Conservation (phyloP, 2,113 vertebrate species). For the Laticauda laticaudata region DNA sequence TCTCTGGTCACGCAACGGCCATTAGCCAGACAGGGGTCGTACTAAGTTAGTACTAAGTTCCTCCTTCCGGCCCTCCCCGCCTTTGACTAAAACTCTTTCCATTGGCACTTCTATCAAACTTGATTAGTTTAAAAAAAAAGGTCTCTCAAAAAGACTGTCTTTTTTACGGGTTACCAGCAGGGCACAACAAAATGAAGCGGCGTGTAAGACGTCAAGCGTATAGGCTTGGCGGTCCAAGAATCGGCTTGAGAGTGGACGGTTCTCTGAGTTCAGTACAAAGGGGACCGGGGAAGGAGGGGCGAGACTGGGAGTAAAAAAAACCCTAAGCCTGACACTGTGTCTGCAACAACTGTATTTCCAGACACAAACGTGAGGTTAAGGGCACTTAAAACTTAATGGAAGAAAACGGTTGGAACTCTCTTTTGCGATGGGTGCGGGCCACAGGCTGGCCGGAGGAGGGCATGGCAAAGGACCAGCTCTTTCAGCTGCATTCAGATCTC, state of each 20-base stretch:
- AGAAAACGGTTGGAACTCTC: conserved; percentile 46
- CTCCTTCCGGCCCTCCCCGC: conserved; percentile 18
- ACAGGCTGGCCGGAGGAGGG: conserved; percentile 35
- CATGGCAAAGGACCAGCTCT: not conserved
- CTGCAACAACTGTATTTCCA: conserved; percentile 36
- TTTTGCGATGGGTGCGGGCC: not conserved
- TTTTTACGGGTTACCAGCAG: conserved; percentile 63
- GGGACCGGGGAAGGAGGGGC: not conserved
- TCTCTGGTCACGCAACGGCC: conserved; percentile 56
- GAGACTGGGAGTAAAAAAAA: not conserved
- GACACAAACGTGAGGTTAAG: conserved; percentile 61
- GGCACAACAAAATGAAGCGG: conserved; percentile 61
- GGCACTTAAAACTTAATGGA: conserved; percentile 63
- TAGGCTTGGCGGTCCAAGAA: conserved; percentile 44
- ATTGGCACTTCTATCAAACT: conserved; percentile 67
- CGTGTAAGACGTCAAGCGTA: conserved; percentile 60
- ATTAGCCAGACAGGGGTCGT: conserved; percentile 71
- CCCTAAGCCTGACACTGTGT: conserved; percentile 18
- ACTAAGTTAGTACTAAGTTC: conserved; percentile 60
- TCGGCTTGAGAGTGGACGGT: conserved; percentile 46
- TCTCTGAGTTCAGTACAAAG: conserved; percentile 52
- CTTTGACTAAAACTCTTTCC: conserved; percentile 43
- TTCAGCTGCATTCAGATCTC: not conserved
- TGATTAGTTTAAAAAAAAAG: conserved; percentile 15
- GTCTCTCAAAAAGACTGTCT: conserved; percentile 40